Percentiles rank a stretch among this genome's conserved stretches.
These are phyloP conservation scores for Chitala chitala DNA, from an alignment of 2,113 vertebrate species.

Conservation along the genomic window DNA sequence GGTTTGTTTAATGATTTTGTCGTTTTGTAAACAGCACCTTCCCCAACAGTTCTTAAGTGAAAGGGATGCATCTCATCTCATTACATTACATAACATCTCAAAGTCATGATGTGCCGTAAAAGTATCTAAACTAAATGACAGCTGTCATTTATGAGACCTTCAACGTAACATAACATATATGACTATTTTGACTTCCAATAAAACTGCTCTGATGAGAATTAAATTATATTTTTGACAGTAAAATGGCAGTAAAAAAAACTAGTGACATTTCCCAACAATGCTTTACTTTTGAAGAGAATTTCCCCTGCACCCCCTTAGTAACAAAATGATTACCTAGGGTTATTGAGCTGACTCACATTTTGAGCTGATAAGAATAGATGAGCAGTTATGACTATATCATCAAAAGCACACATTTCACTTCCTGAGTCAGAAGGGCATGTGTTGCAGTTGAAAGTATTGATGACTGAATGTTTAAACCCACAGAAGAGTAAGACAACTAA, in stretches of 20 bases:
- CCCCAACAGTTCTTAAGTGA: no score
- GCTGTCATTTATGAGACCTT: neutral
- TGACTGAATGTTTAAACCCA: no score
- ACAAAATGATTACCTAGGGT: conserved; percentile 49
- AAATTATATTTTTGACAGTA: conserved; percentile 22
- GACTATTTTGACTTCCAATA: conserved; percentile 51
- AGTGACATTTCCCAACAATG: conserved; percentile 58
- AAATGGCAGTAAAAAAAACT: conserved; percentile 48
- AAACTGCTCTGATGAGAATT: conserved; percentile 1
- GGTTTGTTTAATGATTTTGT: no score
- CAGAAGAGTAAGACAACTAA: no score
- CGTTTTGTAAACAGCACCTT: no score
- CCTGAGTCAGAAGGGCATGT: conserved; percentile 35
- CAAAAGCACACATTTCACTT: conserved; percentile 39
- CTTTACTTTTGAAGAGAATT: conserved; percentile 55
- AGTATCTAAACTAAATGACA: neutral
- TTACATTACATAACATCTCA: neutral
- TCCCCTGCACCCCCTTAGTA: conserved; percentile 51
- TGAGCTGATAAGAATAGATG: conserved; percentile 39
- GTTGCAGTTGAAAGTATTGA: neutral
- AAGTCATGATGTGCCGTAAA: neutral
- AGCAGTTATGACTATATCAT: neutral
- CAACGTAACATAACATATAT: conserved; percentile 52
- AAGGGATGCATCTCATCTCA: neutral
- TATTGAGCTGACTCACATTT: conserved; percentile 46